Percentiles rank a stretch among this genome's conserved stretches.
Evolutionary conservation across 2,797 vertebrate species (phyloP).

Genomic region (Fratercula arctica): DNA sequence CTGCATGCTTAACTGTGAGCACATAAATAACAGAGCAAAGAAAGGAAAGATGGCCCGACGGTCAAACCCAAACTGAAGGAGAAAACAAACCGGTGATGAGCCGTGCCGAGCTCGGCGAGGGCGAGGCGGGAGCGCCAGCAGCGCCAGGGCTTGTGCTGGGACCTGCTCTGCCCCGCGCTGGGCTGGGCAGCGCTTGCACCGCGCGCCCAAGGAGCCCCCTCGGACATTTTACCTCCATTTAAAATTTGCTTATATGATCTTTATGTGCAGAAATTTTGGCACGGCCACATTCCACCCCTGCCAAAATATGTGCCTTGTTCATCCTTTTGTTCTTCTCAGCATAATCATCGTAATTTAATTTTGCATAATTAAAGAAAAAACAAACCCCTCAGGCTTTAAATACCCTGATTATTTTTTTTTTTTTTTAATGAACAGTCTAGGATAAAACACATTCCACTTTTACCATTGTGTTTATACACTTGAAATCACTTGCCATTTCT

Average conservation of each 20-base stretch:
- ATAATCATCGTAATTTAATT: not conserved
- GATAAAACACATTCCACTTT: not conserved
- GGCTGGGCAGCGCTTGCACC: not conserved
- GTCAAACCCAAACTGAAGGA: not conserved
- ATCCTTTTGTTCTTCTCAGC: not conserved
- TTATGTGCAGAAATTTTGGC: not conserved
- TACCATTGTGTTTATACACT: not conserved
- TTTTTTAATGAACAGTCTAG: not conserved
- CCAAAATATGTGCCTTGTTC: not conserved
- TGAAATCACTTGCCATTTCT: not conserved
- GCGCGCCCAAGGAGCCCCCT: accelerated
- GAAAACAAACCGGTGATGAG: not conserved
- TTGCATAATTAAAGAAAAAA: not conserved
- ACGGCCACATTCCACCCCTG: not conserved
- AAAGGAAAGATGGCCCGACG: accelerated
- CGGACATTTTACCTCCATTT: accelerated
- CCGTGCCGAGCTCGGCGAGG: not conserved
- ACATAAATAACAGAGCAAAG: not conserved
- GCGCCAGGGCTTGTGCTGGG: not conserved
- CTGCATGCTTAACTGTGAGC: not conserved
- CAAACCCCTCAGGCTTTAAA: not conserved
- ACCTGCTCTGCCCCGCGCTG: not conserved
- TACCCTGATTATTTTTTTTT: not conserved
- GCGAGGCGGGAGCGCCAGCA: not conserved
- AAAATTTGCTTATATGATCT: not conserved